Conservation (phyloP, 2,113 vertebrate genomes). For the Zosterops hypoxanthus region DNA sequence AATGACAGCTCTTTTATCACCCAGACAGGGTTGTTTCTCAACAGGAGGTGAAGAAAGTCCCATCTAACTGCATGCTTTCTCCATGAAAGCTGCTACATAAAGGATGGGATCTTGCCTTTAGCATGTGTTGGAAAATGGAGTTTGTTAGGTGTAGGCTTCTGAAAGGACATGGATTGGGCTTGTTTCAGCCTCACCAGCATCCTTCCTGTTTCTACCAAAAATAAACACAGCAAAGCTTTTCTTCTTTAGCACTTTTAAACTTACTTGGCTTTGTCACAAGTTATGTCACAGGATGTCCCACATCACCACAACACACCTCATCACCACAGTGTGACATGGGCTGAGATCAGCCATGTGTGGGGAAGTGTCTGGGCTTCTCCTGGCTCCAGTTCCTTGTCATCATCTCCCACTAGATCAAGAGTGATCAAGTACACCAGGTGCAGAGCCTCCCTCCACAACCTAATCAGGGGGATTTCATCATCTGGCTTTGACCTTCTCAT, state of each 20-base stretch:
- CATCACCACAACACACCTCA: not conserved
- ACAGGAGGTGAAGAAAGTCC: not conserved
- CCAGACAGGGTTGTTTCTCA: not conserved
- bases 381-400: not conserved
- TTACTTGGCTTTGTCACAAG: not conserved
- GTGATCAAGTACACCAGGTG: not conserved
- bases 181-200: conserved; percentile 5
- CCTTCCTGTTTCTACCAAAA: conserved; percentile 42
- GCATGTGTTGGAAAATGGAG: not conserved
- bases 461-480: not conserved
- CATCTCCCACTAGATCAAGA: not conserved
- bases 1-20: not conserved
- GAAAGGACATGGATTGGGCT: not conserved
- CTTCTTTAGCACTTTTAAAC: not conserved
- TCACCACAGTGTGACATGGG: not conserved
- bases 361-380: not conserved
- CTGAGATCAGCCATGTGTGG: not conserved
- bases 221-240: not conserved
- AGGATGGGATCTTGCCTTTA: not conserved
- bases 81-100: rapidly evolving
- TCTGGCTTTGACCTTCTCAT: not conserved
- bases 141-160: not conserved
- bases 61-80: not conserved
- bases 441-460: not conserved
- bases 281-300: conserved; percentile 41